phyloP scores from a whole-genome alignment of 1,140 invertebrate species.

The Drosophila seguyi region DNA sequence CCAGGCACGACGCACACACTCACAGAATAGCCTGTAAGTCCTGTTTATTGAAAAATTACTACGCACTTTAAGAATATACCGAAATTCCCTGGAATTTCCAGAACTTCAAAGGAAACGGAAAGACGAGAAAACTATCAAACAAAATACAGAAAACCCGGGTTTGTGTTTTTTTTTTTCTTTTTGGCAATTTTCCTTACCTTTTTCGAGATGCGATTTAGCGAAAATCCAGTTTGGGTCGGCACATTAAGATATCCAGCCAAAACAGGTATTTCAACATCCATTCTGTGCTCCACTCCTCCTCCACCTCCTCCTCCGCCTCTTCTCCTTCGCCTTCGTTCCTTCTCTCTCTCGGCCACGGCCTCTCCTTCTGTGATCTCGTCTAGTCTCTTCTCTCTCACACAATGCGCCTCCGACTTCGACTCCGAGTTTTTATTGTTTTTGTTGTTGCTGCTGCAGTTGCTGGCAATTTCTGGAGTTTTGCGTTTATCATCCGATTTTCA shows the following conservation, averaged over 20 bases:
- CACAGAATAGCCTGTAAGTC: constrained; percentile 39
- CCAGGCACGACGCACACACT: constrained; percentile 17
- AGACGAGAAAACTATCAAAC: background rate
- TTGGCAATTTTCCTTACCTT: constrained; percentile 65
- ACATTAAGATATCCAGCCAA: constrained; percentile 84
- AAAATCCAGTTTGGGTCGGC: constrained; percentile 85
- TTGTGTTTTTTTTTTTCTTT: background rate
- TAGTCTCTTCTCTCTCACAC: constrained; percentile 16
- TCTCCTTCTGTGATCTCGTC: constrained; percentile 23
- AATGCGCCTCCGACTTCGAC: constrained; percentile 33
- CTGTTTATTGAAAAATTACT: constrained; percentile 48
- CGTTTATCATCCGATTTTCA: constrained; percentile 21
- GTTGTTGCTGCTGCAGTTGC: constrained; percentile 17
- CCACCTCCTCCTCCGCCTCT: constrained; percentile 31
- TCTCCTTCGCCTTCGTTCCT: constrained; percentile 30
- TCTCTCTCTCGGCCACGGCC: constrained; percentile 13
- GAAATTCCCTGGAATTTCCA: too few species aligned
- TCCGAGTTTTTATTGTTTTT: constrained; percentile 19
- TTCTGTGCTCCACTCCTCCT: constrained; percentile 63
- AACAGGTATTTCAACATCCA: constrained; percentile 85
- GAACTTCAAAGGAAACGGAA: background rate
- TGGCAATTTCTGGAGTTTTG: constrained; percentile 34
- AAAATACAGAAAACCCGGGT: constrained; percentile 1
- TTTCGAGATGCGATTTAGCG: constrained; percentile 84
- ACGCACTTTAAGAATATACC: constrained; percentile 38